phyloP scores from a whole-genome alignment of 2,113 vertebrate genomes.

The Lutjanus erythropterus region DNA sequence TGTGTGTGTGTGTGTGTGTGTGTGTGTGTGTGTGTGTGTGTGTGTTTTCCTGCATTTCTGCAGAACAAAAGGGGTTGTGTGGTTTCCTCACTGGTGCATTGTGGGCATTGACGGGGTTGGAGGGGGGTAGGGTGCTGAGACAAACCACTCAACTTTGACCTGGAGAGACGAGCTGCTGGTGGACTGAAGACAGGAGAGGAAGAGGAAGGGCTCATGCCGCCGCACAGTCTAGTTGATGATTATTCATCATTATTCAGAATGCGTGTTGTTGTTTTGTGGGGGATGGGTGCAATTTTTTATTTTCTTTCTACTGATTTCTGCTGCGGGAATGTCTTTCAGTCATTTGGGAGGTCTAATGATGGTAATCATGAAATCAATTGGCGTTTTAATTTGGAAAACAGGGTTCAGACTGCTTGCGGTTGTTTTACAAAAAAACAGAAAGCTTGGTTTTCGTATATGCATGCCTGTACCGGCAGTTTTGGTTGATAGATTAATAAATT shows the following conservation, averaged over 20 bases:
- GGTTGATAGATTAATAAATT: neutral
- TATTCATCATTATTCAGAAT: conserved; percentile 64
- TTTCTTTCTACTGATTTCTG: conserved; percentile 38
- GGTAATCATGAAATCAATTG: conserved; percentile 47
- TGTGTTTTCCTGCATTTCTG: conserved; percentile 64
- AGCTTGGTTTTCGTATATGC: neutral
- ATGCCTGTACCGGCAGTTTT: neutral
- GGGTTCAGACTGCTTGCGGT: neutral
- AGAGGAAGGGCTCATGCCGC: conserved; percentile 60
- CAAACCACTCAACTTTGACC: conserved; percentile 80
- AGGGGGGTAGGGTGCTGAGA: conserved; percentile 59
- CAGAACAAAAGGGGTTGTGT: conserved; percentile 76
- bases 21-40: neutral
- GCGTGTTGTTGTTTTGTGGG: conserved; percentile 26
- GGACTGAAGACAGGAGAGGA: conserved; percentile 64
- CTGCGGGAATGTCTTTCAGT: conserved; percentile 29
- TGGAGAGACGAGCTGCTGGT: conserved; percentile 64
- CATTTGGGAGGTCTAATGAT: conserved; percentile 22
- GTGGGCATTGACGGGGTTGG: conserved; percentile 64
- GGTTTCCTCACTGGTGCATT: conserved; percentile 77
- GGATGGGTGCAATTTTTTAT: conserved; percentile 33
- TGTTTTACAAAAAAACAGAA: neutral
- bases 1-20: neutral
- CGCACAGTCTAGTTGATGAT: conserved; percentile 43
- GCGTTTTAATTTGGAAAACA: conserved; percentile 14